phyloP scores from a whole-genome alignment of 23 tunicate species.

The Styela clava region DNA sequence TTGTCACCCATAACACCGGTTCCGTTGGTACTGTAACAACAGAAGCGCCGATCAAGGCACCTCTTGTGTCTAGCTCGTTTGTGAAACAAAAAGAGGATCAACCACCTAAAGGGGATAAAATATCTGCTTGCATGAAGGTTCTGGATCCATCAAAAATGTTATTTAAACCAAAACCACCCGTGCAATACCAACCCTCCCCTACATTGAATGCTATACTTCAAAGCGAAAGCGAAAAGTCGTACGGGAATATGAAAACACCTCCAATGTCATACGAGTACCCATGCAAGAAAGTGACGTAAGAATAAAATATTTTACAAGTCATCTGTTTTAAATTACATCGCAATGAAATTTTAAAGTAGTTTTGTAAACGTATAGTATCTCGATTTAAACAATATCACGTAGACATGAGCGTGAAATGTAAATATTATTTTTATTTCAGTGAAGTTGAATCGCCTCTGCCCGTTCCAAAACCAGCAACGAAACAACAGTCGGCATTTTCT shows the following conservation, averaged over 20 bases:
- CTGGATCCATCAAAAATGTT: slow-evolving; percentile 57
- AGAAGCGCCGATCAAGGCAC: no score
- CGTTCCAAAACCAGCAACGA: not conserved
- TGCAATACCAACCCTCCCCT: slow-evolving; percentile 26
- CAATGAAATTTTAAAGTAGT: not conserved
- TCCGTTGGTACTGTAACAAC: no score
- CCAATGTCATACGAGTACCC: not conserved
- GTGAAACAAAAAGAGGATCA: not conserved
- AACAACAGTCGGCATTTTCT: not conserved
- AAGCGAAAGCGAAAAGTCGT: not conserved
- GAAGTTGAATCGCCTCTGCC: slow-evolving; percentile 26
- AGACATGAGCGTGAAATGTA: not conserved
- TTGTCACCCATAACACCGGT: not conserved
- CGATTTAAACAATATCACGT: no score
- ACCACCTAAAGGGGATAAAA: slow-evolving; percentile 28
- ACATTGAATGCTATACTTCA: slow-evolving; percentile 40
- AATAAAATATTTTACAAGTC: no score
- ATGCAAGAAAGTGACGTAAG: not conserved
- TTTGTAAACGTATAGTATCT: no score
- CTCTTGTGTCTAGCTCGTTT: no score
- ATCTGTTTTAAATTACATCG: no score
- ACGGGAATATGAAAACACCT: slow-evolving; percentile 14
- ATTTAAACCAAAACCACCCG: slow-evolving; percentile 64
- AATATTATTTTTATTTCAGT: slow-evolving; percentile 1
- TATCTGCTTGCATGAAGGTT: slow-evolving; percentile 79